These are phyloP conservation scores for Neopipo cinnamomea DNA, from an alignment of 2,113 vertebrate species.

Conservation along the genomic window DNA sequence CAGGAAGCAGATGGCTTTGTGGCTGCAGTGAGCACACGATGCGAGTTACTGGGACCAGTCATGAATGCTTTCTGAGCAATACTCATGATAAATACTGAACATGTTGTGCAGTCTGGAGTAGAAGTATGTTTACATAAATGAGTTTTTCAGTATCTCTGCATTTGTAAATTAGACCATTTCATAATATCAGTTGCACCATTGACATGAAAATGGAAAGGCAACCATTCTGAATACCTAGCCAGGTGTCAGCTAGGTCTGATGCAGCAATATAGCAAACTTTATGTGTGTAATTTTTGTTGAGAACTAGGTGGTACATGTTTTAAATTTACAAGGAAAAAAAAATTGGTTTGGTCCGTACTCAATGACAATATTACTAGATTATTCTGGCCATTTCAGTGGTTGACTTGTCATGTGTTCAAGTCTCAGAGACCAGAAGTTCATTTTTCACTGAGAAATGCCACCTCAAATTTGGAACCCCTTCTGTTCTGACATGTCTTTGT, in stretches of 20 bases:
- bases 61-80: background rate
- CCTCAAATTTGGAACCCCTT: background rate
- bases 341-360: background rate
- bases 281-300: background rate
- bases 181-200: background rate
- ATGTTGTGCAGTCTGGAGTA: background rate
- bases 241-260: background rate
- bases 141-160: background rate
- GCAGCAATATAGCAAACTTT: background rate
- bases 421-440: background rate
- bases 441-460: background rate
- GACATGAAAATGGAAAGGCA: background rate
- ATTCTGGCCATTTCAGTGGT: background rate
- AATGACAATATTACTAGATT: background rate
- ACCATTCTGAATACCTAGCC: background rate
- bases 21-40: background rate
- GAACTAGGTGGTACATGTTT: background rate
- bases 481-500: background rate
- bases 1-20: conserved; percentile 52
- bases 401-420: background rate
- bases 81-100: background rate
- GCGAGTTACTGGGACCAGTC: background rate
- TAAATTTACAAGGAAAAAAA: background rate
- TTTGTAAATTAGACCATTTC: background rate
- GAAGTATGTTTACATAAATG: background rate